Conservation (phyloP, 2,888 invertebrate species). For the Gerris lacustris region DNA sequence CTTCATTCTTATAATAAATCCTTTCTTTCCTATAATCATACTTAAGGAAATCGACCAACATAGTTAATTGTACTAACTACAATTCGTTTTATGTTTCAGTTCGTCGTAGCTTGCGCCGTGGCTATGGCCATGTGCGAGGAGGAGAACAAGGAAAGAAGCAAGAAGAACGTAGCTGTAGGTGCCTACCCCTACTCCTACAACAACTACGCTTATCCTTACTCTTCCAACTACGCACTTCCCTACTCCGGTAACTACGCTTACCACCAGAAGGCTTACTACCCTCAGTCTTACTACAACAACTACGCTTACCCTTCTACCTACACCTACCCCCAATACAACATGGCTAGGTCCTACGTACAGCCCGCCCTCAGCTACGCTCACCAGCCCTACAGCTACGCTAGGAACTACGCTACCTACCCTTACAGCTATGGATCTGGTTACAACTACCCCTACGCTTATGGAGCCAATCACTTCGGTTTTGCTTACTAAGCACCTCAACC, state of each 20-base stretch:
- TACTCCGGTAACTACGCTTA: constrained; percentile 11
- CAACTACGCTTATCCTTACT: constrained; percentile 12
- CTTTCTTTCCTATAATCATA: too few species aligned
- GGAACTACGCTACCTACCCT: constrained; percentile 9
- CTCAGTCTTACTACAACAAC: constrained; percentile 10
- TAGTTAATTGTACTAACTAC: too few species aligned
- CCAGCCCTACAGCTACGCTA: constrained; percentile 16
- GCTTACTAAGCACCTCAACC: constrained; percentile 15
- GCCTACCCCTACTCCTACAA: constrained; percentile 23
- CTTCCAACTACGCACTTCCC: background rate
- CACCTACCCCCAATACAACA: constrained; percentile 16
- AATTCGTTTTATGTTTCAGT: too few species aligned
- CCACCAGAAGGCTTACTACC: background rate
- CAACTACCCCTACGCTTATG: constrained; percentile 27
- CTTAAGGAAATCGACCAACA: too few species aligned
- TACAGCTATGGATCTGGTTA: constrained; percentile 5
- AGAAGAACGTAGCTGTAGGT: constrained; percentile 24
- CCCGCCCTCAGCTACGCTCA: constrained; percentile 17
- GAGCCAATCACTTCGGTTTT: constrained; percentile 28
- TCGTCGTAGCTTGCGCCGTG: constrained; percentile 19
- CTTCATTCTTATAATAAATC: too few species aligned
- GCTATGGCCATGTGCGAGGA: constrained; percentile 14
- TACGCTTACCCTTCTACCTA: constrained; percentile 14
- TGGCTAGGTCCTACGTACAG: constrained; percentile 21
- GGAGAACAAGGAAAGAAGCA: constrained; percentile 18